Conservation (phyloP, 2,888 invertebrate genomes). For the Spialia ferax region DNA sequence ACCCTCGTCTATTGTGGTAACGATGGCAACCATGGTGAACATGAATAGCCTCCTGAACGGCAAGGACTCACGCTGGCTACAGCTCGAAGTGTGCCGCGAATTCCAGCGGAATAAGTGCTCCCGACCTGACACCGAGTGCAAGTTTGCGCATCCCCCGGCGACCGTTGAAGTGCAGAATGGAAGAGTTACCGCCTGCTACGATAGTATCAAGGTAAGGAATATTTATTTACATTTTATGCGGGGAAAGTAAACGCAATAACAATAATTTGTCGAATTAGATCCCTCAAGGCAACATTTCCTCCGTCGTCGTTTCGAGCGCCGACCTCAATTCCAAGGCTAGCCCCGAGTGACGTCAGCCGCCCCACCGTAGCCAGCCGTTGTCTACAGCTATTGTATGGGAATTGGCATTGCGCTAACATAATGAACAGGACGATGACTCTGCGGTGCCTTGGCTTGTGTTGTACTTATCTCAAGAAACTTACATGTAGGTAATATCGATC, state of each 20-base stretch:
- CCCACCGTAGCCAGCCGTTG: conserved; percentile 61
- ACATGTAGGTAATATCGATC: not conserved
- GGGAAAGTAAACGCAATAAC: conserved; percentile 35
- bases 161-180: conserved; percentile 99
- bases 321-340: conserved; percentile 83
- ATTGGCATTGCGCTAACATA: conserved; percentile 74
- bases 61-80: conserved; percentile 99
- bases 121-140: conserved; percentile 99
- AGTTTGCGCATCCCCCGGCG: conserved; percentile 99
- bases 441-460: conserved; percentile 51
- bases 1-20: conserved; percentile 69
- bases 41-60: conserved; percentile 98
- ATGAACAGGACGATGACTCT: conserved; percentile 75
- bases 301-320: conserved; percentile 71
- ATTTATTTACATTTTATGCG: conserved; percentile 18
- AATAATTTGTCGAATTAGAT: conserved; percentile 43
- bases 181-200: conserved; percentile 99
- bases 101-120: conserved; percentile 99
- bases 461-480: conserved; percentile 43
- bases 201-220: conserved; percentile 99
- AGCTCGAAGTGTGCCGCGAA: conserved; percentile 99
- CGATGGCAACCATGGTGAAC: conserved; percentile 96
- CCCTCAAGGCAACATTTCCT: conserved; percentile 75
- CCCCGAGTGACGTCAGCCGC: conserved; percentile 77
- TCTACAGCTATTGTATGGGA: conserved; percentile 73